Percentiles rank a stretch among this genome's conserved stretches.
phyloP scores from a whole-genome alignment of 2,113 vertebrate genomes.

The Lamprologus sp. region DNA sequence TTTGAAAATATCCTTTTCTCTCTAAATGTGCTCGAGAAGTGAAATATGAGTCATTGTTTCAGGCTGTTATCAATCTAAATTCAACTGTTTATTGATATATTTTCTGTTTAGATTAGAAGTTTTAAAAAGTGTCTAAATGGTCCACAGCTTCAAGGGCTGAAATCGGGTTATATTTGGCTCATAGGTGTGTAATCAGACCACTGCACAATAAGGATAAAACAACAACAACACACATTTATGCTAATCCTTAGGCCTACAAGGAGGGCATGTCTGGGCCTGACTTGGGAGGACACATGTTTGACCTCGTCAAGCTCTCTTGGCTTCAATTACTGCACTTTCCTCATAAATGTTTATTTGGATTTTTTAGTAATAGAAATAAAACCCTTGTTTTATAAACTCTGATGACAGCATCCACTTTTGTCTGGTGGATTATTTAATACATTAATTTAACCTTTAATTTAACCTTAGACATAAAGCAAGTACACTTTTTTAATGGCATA shows the following conservation, averaged over 20 bases:
- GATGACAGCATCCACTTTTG: not conserved
- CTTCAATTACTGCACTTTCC: rapidly evolving
- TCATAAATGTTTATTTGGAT: not conserved
- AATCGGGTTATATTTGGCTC: not conserved
- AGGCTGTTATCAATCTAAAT: not conserved
- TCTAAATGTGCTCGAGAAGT: not conserved
- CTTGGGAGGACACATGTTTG: not conserved
- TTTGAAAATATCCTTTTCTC: not conserved
- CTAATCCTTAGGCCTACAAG: not conserved
- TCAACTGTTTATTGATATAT: rapidly evolving
- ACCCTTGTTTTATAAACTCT: not conserved
- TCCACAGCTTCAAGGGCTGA: not conserved
- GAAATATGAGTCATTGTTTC: not conserved
- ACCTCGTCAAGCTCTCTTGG: not conserved
- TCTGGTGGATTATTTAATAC: not conserved
- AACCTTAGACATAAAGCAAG: not conserved
- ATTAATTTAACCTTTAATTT: not conserved
- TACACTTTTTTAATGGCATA: not conserved
- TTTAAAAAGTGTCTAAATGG: not conserved
- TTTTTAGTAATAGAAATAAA: not conserved
- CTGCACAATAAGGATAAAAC: not conserved
- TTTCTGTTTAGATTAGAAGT: not conserved
- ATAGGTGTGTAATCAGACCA: not conserved
- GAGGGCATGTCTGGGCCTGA: not conserved
- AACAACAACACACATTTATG: not conserved